Evolutionary conservation across 2,888 invertebrate genomes (phyloP).

Genomic region (Gisinianus flammeolus): DNA sequence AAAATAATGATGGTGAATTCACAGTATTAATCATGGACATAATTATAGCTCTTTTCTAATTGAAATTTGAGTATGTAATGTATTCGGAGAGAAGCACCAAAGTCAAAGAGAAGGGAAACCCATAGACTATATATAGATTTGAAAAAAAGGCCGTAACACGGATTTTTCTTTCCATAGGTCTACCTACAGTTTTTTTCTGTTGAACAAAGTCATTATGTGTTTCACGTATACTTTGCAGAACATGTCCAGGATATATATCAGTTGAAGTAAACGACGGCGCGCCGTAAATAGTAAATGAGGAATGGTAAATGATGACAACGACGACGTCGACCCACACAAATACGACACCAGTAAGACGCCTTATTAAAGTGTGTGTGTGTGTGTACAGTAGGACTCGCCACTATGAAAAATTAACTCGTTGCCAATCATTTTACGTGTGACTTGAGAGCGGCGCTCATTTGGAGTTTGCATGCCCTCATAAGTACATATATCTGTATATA

Average conservation of each 20-base stretch:
- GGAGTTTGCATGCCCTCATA: not conserved
- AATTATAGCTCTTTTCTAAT: too few relatives aligned
- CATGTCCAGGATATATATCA: too few relatives aligned
- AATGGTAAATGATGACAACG: not conserved
- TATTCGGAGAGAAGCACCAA: too few relatives aligned
- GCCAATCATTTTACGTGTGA: slow-evolving; percentile 24
- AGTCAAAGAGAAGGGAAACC: too few relatives aligned
- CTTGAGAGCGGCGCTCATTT: not conserved
- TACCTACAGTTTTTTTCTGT: not conserved
- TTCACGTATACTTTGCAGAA: too few relatives aligned
- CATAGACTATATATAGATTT: too few relatives aligned
- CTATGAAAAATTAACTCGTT: slow-evolving; percentile 28
- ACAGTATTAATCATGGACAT: too few relatives aligned
- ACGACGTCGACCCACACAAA: not conserved
- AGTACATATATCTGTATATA: not conserved
- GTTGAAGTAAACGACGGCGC: not conserved
- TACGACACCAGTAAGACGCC: slow-evolving; percentile 5
- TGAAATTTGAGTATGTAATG: too few relatives aligned
- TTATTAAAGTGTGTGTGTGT: slow-evolving; percentile 1
- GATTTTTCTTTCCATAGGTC: too few relatives aligned
- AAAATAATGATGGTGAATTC: too few relatives aligned
- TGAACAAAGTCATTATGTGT: too few relatives aligned
- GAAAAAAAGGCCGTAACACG: too few relatives aligned
- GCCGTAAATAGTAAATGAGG: not conserved
- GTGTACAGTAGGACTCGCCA: not conserved